Evolutionary conservation across 2,113 vertebrate genomes (phyloP).

Genomic region (Phoxinus phoxinus): DNA sequence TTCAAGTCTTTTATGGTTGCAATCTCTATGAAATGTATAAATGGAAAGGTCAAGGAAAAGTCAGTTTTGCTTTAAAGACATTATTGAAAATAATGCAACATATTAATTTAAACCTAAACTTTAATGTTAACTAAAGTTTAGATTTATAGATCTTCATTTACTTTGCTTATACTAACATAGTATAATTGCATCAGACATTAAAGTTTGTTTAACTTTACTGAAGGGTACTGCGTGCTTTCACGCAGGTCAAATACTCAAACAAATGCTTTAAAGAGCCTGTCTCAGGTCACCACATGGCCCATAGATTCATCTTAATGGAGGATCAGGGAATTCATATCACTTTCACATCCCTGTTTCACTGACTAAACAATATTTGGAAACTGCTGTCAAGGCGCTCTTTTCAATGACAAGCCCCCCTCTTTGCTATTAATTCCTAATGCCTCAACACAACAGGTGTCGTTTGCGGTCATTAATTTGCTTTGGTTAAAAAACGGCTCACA

Average conservation of each 20-base stretch:
- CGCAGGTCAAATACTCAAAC: conserved; percentile 44
- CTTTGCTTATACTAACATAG: background rate
- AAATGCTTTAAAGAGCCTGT: conserved; percentile 42
- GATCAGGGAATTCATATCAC: conserved; percentile 50
- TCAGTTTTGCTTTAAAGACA: background rate
- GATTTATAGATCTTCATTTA: background rate
- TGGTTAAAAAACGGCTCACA: conserved; percentile 86
- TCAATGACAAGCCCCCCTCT: conserved; percentile 42
- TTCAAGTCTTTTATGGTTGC: background rate
- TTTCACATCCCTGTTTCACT: conserved; percentile 48
- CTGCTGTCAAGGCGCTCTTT: conserved; percentile 56
- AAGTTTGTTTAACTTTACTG: conserved; percentile 29
- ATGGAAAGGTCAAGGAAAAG: background rate
- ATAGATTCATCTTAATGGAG: conserved; percentile 50
- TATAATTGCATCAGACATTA: background rate
- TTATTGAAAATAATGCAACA: background rate
- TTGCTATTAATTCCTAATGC: conserved; percentile 62
- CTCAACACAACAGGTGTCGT: conserved; percentile 62
- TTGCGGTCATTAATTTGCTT: conserved; percentile 89
- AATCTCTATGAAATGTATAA: background rate
- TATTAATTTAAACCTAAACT: background rate
- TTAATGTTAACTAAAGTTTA: background rate
- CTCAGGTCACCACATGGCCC: conserved; percentile 46
- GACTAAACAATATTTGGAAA: conserved; percentile 58
- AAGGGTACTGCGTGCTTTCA: conserved; percentile 14